Evolutionary conservation across 1,140 invertebrate species (phyloP).

Genomic region (Aporrectodea caliginosa): DNA sequence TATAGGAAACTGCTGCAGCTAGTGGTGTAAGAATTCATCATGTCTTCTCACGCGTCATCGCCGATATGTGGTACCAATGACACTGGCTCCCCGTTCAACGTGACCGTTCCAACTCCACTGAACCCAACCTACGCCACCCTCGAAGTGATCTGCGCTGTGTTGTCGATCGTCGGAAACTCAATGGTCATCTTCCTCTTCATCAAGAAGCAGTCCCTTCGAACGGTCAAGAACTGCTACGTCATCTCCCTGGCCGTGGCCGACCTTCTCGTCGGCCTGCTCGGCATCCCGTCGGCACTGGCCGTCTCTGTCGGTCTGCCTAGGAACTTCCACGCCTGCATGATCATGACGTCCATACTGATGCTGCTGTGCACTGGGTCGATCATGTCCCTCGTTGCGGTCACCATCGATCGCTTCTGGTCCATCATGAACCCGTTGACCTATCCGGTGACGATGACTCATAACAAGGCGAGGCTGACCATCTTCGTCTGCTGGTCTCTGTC

Average conservation of each 20-base stretch:
- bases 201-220: slow-evolving; percentile 68
- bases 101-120: slow-evolving; percentile 29
- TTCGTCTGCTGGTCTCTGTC: slow-evolving; percentile 78
- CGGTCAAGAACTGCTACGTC: slow-evolving; percentile 86
- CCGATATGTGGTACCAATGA: too few species aligned
- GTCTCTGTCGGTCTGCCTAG: slow-evolving; percentile 70
- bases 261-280: slow-evolving; percentile 63
- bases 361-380: slow-evolving; percentile 84
- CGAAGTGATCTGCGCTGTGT: slow-evolving; percentile 74
- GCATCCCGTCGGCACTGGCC: slow-evolving; percentile 81
- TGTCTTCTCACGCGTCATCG: too few species aligned
- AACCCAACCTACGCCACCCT: slow-evolving; percentile 64
- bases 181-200: slow-evolving; percentile 79
- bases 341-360: slow-evolving; percentile 79
- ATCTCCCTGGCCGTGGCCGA: slow-evolving; percentile 71
- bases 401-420: slow-evolving; percentile 86
- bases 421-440: slow-evolving; percentile 85
- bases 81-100: not conserved
- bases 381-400: slow-evolving; percentile 83
- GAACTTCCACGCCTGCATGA: slow-evolving; percentile 69
- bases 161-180: slow-evolving; percentile 76
- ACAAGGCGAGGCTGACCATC: slow-evolving; percentile 78
- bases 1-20: too few species aligned
- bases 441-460: slow-evolving; percentile 76
- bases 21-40: too few species aligned